Percentiles rank a stretch among this genome's conserved stretches.
Conservation (phyloP, 2,113 vertebrate species). For the Okapia johnstoni region DNA sequence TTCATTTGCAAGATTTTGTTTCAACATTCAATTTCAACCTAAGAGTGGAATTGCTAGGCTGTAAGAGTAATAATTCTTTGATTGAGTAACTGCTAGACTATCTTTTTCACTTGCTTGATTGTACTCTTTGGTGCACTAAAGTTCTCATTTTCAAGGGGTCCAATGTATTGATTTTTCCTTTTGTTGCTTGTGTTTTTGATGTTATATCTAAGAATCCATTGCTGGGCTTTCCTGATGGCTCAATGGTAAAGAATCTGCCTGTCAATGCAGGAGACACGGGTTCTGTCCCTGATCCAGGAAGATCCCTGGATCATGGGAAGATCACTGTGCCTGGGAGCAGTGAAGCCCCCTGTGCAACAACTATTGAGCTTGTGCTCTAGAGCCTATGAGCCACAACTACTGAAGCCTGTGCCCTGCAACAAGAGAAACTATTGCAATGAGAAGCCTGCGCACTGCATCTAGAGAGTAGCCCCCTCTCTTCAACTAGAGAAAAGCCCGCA, state of each 20-base stretch:
- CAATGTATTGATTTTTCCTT: background rate
- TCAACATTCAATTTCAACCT: background rate
- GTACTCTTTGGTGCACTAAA: background rate
- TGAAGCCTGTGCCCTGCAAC: background rate
- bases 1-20: background rate
- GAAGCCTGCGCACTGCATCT: background rate
- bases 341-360: background rate
- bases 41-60: background rate
- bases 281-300: background rate
- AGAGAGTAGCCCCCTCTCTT: background rate
- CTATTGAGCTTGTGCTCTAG: background rate
- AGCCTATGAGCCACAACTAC: background rate
- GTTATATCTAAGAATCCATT: background rate
- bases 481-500: background rate
- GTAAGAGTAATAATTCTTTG: background rate
- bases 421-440: background rate
- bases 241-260: background rate
- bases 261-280: background rate
- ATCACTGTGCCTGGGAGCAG: background rate
- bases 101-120: background rate
- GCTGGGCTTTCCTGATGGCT: background rate
- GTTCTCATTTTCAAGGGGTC: background rate
- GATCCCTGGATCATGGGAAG: background rate
- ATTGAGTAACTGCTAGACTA: background rate
- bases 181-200: background rate